Evolutionary conservation across 2,888 invertebrate species (phyloP), one percentile per base, ranked within the genome.

Genomic region (Cheilosia vulpina): DNA sequence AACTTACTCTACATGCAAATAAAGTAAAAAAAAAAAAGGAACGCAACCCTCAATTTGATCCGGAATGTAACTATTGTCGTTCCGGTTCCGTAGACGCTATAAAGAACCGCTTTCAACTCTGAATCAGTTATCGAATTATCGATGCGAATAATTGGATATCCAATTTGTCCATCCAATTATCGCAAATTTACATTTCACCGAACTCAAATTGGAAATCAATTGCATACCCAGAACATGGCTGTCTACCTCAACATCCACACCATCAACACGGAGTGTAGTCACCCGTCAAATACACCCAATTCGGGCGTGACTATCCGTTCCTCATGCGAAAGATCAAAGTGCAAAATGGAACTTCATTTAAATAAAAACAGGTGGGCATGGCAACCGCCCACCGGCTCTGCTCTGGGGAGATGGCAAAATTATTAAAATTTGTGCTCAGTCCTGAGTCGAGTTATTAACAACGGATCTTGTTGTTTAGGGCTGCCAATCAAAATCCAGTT

Each of bases 161-260:
- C 87, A 87, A 87, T 87, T 87, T 87, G 87, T 82, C 87, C 82
- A 82, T 87, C 87, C 82, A 87, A 87, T 87, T 87, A 87, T 87
- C 82, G 82, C 82, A 87, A 87, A 87, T 87, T 87, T 87, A 82
- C 87, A 87, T 87, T 87, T 82, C 87, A 82, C 72, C 87, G 87
- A 87, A 82, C 65, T 24, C 87, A 82, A 87, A 87, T 87, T 87
- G 87, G 87, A 87, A 87, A 87, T 87, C 87, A 87, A 87, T 87
- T 87, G 82, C 87, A 82, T 73, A 77, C 82, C 82, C 73, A 47
- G 58, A 41, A 66, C 68, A 52, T 41, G 63, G 41, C 55, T 50
- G 57, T 7, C 65, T 38, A 65, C 50, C 65, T n/a, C 38, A 31
- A 3, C 57, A 4, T 11, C 47, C 11, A 53, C 47, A n/a, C 6